Evolutionary conservation across 2,888 invertebrate species (phyloP), one percentile per base, ranked within the genome.

Genomic region (Rhamphomyia laevipes): DNA sequence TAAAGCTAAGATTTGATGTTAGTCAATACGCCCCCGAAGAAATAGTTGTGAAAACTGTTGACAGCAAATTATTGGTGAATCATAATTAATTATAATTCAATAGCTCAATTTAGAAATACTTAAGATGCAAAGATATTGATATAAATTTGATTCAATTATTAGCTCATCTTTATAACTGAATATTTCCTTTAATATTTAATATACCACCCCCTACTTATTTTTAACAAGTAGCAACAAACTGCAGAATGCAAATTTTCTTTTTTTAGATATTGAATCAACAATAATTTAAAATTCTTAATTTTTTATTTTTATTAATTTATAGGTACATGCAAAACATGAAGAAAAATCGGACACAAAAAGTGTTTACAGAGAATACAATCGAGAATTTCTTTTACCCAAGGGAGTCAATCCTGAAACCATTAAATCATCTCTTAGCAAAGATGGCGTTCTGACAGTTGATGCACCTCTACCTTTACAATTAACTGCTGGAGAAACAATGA

Each of bases 321-420:
- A 93, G 92, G 93, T 95, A 46, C 92, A 95, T 68, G 96, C 96
- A 54, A 94, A 94, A 73, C 97, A 97, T 74, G 95, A 97, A 73
- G 96, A 97, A 74, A 95, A 95, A 74, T 84, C 90, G 46, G 92
- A 94, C 73, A 91, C 89, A 66, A 92, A 94, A 75, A 91, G 92
- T 41, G 92, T 95, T 54, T 96, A 93, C 80, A 83, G 95, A 73
- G 96, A 97, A 73, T 97, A 96, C 81, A 95, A 95, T 73, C 82
- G 94, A 58, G 95, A 95, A 74, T 97, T 96, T 77, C 77, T 95
- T 68, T 75, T 97, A 68, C 97, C 96, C 7, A 90, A 93, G 72
- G 95, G 95, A 61, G 93, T 95, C 51, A 92, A 95, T 73, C 94
- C 95, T 1, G 96, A 96, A 74, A 82, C 83, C 57, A 94, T 97